Evolutionary conservation across 2,888 invertebrate species (phyloP).

Genomic region (Scaptomyza caliginosa): DNA sequence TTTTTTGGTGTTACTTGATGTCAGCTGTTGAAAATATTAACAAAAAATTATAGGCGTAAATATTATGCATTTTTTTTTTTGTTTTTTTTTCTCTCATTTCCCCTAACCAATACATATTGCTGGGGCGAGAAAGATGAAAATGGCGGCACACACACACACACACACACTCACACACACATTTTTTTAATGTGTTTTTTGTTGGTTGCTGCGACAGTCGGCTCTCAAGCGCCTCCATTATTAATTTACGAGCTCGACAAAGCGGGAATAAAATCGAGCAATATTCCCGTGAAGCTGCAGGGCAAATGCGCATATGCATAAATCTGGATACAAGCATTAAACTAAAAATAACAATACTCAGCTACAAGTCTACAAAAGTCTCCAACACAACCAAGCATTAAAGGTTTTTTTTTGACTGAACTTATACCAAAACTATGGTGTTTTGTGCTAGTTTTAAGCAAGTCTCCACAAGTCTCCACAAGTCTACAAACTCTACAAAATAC

Average conservation of each 20-base stretch:
- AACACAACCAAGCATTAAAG: too few species aligned
- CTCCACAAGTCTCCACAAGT: slow-evolving; percentile 9
- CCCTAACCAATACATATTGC: too few species aligned
- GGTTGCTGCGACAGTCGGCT: slow-evolving; percentile 32
- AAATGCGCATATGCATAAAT: slow-evolving; percentile 20
- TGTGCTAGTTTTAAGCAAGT: not conserved
- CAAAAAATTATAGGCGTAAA: slow-evolving; percentile 73
- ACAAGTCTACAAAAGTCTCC: not conserved
- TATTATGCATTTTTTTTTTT: slow-evolving; percentile 68
- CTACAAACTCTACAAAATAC: not conserved
- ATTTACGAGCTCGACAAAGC: slow-evolving; percentile 57
- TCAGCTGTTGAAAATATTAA: slow-evolving; percentile 77
- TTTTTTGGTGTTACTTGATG: slow-evolving; percentile 64
- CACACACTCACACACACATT: slow-evolving; percentile 4
- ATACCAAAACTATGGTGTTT: too few species aligned
- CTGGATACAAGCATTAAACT: not conserved
- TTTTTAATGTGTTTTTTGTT: slow-evolving; percentile 51
- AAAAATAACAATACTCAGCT: not conserved
- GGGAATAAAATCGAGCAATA: slow-evolving; percentile 29
- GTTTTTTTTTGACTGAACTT: not conserved
- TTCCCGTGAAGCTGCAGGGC: slow-evolving; percentile 20
- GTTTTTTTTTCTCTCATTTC: too few species aligned
- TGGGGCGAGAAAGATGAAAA: not conserved
- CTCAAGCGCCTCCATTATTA: slow-evolving; percentile 68
- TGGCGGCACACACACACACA: slow-evolving; percentile 12